A percentile compares a stretch with the other conserved stretches of the same genome.
Evolutionary conservation across 2,888 invertebrate species (phyloP).

Genomic region (Dexiosoma caninum): DNA sequence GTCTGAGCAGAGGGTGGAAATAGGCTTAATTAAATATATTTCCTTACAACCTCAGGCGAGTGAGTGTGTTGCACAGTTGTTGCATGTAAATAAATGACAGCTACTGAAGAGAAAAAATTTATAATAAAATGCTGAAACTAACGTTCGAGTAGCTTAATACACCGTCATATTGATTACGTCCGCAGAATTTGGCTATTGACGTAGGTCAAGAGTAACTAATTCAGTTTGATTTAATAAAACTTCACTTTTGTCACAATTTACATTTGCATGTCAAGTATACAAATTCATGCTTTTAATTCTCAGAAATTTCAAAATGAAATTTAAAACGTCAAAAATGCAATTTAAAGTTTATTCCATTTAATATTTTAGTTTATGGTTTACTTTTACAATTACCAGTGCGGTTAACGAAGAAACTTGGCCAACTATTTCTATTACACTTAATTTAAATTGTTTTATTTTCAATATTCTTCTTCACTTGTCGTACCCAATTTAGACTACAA

Average conservation of each 20-base stretch:
- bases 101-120: not conserved
- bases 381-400: not conserved
- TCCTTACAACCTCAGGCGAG: not conserved
- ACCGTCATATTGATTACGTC: slow-evolving; percentile 47
- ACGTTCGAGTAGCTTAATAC: slow-evolving; percentile 1
- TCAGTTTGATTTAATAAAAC: slow-evolving; percentile 15
- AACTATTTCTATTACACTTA: slow-evolving; percentile 26
- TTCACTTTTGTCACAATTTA: slow-evolving; percentile 1
- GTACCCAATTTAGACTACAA: slow-evolving; percentile 13
- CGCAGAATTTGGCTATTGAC: slow-evolving; percentile 54
- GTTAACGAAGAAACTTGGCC: not conserved
- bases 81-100: slow-evolving; percentile 43
- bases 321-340: no score
- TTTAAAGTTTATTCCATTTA: no score
- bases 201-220: slow-evolving; percentile 62
- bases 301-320: no score
- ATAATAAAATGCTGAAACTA: slow-evolving; percentile 3
- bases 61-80: slow-evolving; percentile 33
- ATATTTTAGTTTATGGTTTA: not conserved
- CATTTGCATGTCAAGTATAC: no score
- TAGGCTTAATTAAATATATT: slow-evolving; percentile 1
- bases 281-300: no score
- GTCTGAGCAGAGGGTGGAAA: slow-evolving; percentile 30
- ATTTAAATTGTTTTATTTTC: not conserved
- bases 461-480: not conserved